phyloP scores from a whole-genome alignment of 1,140 invertebrate species.

The Drosophila funebris region DNA sequence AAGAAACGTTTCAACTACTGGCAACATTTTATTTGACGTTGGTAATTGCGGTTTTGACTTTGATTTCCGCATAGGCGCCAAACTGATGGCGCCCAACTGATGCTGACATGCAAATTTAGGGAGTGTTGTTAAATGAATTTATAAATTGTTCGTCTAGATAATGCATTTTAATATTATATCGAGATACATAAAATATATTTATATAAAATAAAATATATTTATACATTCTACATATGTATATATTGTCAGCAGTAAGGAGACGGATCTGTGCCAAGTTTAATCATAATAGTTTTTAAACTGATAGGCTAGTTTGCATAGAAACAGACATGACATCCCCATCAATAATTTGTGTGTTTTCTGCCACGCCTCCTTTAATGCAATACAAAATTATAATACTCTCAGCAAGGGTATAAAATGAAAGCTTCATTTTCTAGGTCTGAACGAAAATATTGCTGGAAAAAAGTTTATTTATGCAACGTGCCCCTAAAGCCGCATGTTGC shows the following conservation, averaged over 20 bases:
- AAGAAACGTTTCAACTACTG: slow-evolving; percentile 46
- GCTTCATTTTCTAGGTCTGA: slow-evolving; percentile 49
- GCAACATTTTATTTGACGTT: slow-evolving; percentile 31
- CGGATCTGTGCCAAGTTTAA: too few relatives aligned
- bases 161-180: too few relatives aligned
- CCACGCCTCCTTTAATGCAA: too few relatives aligned
- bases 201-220: too few relatives aligned
- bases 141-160: too few relatives aligned
- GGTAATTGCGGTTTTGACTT: slow-evolving; percentile 75
- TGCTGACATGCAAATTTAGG: slow-evolving; percentile 43
- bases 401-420: slow-evolving; percentile 30
- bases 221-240: too few relatives aligned
- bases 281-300: too few relatives aligned
- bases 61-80: slow-evolving; percentile 74
- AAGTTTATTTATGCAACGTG: slow-evolving; percentile 72
- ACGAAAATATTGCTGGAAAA: slow-evolving; percentile 36
- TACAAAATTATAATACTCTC: slow-evolving; percentile 12
- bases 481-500: slow-evolving; percentile 19
- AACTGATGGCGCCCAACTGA: slow-evolving; percentile 31
- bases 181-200: too few relatives aligned
- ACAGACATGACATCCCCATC: too few relatives aligned
- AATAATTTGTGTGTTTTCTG: too few relatives aligned
- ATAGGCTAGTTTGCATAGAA: too few relatives aligned
- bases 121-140: slow-evolving; percentile 8
- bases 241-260: too few relatives aligned